Conservation (phyloP, 1,140 invertebrate genomes). For the Drosophila auraria region DNA sequence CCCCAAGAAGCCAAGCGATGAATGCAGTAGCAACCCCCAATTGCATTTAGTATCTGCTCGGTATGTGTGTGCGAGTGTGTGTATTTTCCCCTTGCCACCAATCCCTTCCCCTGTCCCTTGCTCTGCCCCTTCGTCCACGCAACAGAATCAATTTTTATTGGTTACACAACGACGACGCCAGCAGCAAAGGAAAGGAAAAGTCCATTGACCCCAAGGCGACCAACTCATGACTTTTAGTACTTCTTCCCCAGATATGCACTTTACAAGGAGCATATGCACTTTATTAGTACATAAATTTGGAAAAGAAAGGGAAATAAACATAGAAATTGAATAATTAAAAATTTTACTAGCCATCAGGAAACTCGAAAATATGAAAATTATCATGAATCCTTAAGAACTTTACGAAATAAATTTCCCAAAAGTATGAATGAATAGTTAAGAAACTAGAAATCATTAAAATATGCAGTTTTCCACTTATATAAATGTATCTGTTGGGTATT, state of each 20-base stretch:
- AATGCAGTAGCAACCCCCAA: slow-evolving; percentile 61
- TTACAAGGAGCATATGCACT: slow-evolving; percentile 1
- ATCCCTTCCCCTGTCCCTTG: background rate
- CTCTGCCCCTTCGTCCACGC: slow-evolving; percentile 28
- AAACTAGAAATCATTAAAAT: background rate
- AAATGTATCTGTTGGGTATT: background rate
- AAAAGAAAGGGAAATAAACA: too few species aligned
- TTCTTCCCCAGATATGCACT: slow-evolving; percentile 45
- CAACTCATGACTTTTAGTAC: slow-evolving; percentile 76
- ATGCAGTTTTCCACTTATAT: background rate
- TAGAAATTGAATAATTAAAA: background rate
- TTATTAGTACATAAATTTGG: background rate
- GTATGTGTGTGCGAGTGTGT: background rate
- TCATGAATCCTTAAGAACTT: background rate
- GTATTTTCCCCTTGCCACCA: slow-evolving; percentile 4
- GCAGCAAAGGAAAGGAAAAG: slow-evolving; percentile 55
- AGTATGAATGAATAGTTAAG: background rate
- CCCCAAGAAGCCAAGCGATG: slow-evolving; percentile 44
- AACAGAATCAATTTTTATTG: slow-evolving; percentile 83
- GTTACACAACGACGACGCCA: slow-evolving; percentile 75
- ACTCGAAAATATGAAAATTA: too few species aligned
- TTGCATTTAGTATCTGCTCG: slow-evolving; percentile 57
- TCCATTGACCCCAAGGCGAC: slow-evolving; percentile 66
- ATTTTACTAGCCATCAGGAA: too few species aligned
- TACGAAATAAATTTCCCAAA: background rate